These are phyloP conservation scores for Intellagama lesueurii DNA, from an alignment of 2,797 vertebrate genomes.

Conservation along the genomic window DNA sequence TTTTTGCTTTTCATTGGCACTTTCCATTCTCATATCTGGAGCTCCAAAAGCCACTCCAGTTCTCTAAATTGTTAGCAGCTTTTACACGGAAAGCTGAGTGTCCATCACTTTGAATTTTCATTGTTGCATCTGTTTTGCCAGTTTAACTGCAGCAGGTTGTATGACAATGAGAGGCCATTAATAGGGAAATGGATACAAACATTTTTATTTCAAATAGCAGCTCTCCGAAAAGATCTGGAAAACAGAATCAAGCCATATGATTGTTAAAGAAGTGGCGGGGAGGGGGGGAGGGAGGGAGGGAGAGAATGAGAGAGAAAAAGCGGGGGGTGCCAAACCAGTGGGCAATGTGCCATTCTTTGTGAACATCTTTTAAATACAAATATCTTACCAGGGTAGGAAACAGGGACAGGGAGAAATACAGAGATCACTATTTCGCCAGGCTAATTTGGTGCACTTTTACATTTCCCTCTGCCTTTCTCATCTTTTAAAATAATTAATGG, in stretches of 20 bases:
- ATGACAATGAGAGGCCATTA: constrained; percentile 77
- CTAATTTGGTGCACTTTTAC: constrained; percentile 66
- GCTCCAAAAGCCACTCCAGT: constrained; percentile 78
- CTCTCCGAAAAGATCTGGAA: constrained; percentile 78
- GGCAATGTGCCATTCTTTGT: constrained; percentile 71
- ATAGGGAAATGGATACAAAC: constrained; percentile 79
- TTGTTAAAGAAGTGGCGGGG: constrained; percentile 59
- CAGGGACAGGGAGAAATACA: constrained; percentile 46
- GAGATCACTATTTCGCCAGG: constrained; percentile 66
- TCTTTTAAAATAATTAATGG: constrained; percentile 73
- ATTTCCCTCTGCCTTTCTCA: neutral
- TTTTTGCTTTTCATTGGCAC: constrained; percentile 72
- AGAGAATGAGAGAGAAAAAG: neutral
- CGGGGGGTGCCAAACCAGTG: constrained; percentile 35
- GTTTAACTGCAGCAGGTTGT: constrained; percentile 81
- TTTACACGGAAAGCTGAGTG: constrained; percentile 82
- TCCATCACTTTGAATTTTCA: constrained; percentile 84
- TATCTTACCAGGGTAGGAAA: constrained; percentile 47
- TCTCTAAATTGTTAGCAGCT: constrained; percentile 79
- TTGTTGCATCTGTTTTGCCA: constrained; percentile 82
- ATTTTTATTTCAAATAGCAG: constrained; percentile 81
- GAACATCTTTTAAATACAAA: constrained; percentile 73
- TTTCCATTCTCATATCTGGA: constrained; percentile 74
- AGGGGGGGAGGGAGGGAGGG: neutral
- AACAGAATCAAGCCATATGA: constrained; percentile 80